Percentiles rank a stretch among this genome's conserved stretches.
Evolutionary conservation across 2,888 invertebrate genomes (phyloP).

Genomic region (Salpingus planirostris): DNA sequence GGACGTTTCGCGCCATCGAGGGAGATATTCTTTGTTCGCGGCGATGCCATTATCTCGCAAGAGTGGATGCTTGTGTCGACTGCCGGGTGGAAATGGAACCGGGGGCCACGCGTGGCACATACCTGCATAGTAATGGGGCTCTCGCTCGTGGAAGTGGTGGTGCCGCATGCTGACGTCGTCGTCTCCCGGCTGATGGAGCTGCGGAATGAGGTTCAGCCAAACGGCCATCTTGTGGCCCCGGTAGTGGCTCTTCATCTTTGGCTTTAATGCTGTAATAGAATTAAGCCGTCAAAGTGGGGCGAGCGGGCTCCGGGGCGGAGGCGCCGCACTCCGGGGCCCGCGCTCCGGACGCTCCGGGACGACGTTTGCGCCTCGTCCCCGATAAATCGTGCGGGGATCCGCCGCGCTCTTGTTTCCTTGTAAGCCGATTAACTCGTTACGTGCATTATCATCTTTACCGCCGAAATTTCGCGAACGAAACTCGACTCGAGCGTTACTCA

Average conservation of each 20-base stretch:
- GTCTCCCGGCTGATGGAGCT: slow-evolving; percentile 70
- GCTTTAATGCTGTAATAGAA: slow-evolving; percentile 52
- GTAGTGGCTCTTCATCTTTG: slow-evolving; percentile 75
- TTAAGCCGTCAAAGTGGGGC: slow-evolving; percentile 19
- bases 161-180: slow-evolving; percentile 61
- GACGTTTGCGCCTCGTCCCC: background rate
- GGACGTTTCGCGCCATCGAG: too few species aligned
- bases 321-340: too few species aligned
- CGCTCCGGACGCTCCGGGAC: background rate
- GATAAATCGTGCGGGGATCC: background rate
- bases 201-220: slow-evolving; percentile 80
- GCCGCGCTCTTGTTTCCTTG: slow-evolving; percentile 22
- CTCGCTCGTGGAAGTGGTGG: slow-evolving; percentile 66
- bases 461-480: too few species aligned
- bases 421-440: slow-evolving; percentile 23
- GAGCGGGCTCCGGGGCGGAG: too few species aligned
- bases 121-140: slow-evolving; percentile 71
- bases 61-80: too few species aligned
- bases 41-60: too few species aligned
- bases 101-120: slow-evolving; percentile 9
- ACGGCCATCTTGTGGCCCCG: slow-evolving; percentile 88
- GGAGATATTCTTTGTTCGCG: too few species aligned
- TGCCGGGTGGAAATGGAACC: too few species aligned
- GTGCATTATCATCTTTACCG: too few species aligned
- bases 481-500: too few species aligned